Base-by-base conservation (phyloP, 2,113 vertebrate species). In the Puffinus mauretanicus region DNA sequence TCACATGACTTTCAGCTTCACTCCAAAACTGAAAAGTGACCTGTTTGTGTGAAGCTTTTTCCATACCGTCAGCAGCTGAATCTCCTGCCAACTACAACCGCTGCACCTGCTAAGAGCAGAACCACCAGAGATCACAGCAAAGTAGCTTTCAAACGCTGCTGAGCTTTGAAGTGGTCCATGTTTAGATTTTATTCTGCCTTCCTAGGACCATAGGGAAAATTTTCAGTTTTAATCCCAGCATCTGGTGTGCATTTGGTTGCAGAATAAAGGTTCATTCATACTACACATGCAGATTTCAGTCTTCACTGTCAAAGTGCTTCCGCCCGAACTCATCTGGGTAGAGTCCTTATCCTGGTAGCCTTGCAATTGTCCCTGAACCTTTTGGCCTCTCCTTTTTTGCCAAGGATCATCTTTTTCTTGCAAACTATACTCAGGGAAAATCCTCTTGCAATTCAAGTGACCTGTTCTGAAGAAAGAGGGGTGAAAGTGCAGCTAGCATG, bases 261-360 rank as follows among this genome's bases (percentile, higher is more conserved):
- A 67, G 82, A 64, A 91, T 19, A 78, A 88, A 86, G 54, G 26
- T 34, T 78, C 67, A 13, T 72, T 92, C 71, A 73, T 24, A 8
- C 32, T 6, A 11, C 25, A 18, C 4, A 1, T 7, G 47, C 19
- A 36, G 66, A 52, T 62, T 81, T 62, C 42, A 40, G 52, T 16
- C 61, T 29, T 34, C 12, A 4, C 36, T 58, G 17, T 17, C 46
- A 6, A 34, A 83, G 27, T 5, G 40, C 51, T 86, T 32, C 88
- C 16, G 11, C 58, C 30, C 58, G 49, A 49, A 15, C 54, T 64
- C 71, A 14, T 32, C 71, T 22, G 47, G 30, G 61, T 6, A 20
- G 10, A 61, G 4, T 10, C 40, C 69, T 65, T 36, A 16, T 7
- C 34, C 57, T 1, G 0, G 2, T 4, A 36, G 21, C 29, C 65